Evolutionary conservation across 2,113 vertebrate species (phyloP).

Genomic region (Sprattus sprattus): DNA sequence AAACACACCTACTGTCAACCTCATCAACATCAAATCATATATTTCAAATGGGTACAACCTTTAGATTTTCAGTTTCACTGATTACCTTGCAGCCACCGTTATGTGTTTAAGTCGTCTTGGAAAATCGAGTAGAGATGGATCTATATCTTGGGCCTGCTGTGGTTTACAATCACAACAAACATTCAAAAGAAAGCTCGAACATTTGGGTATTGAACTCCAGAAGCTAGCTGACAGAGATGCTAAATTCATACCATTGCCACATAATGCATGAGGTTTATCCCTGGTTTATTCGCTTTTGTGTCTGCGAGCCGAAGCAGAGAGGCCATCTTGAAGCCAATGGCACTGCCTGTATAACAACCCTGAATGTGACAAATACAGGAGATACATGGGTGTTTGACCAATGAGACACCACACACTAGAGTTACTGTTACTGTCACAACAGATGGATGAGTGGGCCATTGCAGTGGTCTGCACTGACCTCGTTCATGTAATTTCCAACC

Average conservation of each 20-base stretch:
- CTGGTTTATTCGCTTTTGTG: slow-evolving; percentile 80
- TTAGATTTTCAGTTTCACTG: not conserved
- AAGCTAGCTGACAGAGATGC: not conserved
- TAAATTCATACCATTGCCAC: slow-evolving; percentile 69
- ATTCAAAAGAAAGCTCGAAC: not conserved
- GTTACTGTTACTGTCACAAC: not conserved
- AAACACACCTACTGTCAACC: not conserved
- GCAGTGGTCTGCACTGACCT: slow-evolving; percentile 61
- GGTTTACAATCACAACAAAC: not conserved
- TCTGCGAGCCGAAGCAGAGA: slow-evolving; percentile 76
- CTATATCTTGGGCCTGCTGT: slow-evolving; percentile 73
- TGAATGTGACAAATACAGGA: slow-evolving; percentile 43
- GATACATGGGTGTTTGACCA: not conserved
- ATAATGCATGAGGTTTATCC: slow-evolving; percentile 80
- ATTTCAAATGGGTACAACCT: not conserved
- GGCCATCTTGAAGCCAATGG: slow-evolving; percentile 74
- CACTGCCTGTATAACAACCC: slow-evolving; percentile 74
- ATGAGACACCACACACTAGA: not conserved
- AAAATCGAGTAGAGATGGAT: slow-evolving; percentile 64
- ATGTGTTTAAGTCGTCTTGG: slow-evolving; percentile 66
- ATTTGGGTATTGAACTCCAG: not conserved
- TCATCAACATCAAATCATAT: not conserved
- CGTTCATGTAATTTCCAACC: slow-evolving; percentile 82
- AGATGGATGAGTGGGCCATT: not conserved
- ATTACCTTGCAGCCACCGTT: slow-evolving; percentile 65